phyloP scores from a whole-genome alignment of 37 sponge, comb jelly and placozoan genomes.

The Spongilla lacustris region DNA sequence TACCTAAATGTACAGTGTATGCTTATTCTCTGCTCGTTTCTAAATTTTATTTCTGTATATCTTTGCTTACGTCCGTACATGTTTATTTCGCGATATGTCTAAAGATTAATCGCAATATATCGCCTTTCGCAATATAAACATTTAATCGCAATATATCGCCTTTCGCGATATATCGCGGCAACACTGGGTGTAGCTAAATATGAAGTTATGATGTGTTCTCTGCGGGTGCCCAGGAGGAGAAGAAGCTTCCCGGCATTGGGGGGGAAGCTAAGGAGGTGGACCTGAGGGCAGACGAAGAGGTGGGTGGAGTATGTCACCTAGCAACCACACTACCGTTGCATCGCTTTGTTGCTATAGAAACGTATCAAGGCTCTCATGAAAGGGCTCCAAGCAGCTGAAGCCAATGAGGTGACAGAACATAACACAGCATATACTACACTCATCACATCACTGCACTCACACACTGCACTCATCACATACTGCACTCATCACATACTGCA shows the following conservation, averaged over 20 bases:
- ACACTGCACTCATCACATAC: not conserved
- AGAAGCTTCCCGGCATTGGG: slow-evolving; percentile 62
- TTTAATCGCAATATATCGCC: no score
- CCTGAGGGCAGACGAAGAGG: slow-evolving; percentile 61
- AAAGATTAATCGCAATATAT: no score
- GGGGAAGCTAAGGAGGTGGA: slow-evolving; percentile 47
- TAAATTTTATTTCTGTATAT: no score
- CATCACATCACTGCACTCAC: no score
- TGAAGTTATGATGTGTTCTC: not conserved
- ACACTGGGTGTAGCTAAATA: no score
- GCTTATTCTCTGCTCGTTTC: no score
- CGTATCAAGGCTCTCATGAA: slow-evolving; percentile 82
- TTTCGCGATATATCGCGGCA: no score
- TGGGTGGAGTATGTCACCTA: not conserved
- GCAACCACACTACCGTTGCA: not conserved
- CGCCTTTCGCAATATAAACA: no score
- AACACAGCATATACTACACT: not conserved
- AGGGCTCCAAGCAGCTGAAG: slow-evolving; percentile 68
- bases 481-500: not conserved
- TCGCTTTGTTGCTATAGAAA: slow-evolving; percentile 40
- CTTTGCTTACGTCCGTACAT: no score
- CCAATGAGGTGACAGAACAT: slow-evolving; percentile 35
- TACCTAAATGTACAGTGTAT: no score
- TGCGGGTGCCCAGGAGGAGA: slow-evolving; percentile 43
- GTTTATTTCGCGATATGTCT: no score